phyloP scores from a whole-genome alignment of 2,113 vertebrate genomes.

The Kryptolebias marmoratus region DNA sequence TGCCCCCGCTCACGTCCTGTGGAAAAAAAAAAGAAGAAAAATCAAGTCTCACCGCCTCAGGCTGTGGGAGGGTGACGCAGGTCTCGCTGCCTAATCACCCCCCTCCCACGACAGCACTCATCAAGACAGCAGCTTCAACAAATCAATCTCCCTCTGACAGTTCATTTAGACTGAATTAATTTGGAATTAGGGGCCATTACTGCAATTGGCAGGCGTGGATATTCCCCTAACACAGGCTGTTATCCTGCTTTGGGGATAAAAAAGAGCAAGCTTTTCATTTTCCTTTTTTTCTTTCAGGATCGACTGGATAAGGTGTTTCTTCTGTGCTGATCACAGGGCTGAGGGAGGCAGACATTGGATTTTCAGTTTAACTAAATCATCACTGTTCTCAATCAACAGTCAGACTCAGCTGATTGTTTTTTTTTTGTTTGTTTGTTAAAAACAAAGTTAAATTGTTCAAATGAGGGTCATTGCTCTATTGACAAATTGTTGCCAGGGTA shows the following conservation, averaged over 20 bases:
- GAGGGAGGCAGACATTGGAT: constrained; percentile 77
- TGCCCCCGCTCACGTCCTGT: constrained; percentile 69
- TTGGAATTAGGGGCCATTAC: constrained; percentile 93
- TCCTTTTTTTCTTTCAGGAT: constrained; percentile 65
- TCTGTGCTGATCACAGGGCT: constrained; percentile 80
- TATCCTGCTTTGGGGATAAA: constrained; percentile 80
- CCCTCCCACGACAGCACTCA: constrained; percentile 83
- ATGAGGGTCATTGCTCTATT: constrained; percentile 62
- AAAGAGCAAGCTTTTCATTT: constrained; percentile 73
- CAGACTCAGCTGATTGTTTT: constrained; percentile 67
- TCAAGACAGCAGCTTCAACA: constrained; percentile 89
- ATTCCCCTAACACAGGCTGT: constrained; percentile 85
- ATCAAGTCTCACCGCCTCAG: constrained; percentile 71
- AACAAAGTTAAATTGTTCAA: constrained; percentile 65
- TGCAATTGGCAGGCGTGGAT: constrained; percentile 90
- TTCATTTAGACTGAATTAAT: constrained; percentile 97
- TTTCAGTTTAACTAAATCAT: constrained; percentile 80
- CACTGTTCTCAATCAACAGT: constrained; percentile 77
- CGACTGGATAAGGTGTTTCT: constrained; percentile 82
- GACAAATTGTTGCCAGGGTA: constrained; percentile 20
- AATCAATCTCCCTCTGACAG: constrained; percentile 95
- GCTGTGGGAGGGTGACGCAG: constrained; percentile 80
- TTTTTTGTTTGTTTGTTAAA: constrained; percentile 36
- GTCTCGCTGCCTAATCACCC: constrained; percentile 86
- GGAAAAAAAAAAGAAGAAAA: constrained; percentile 35